A percentile compares a stretch with the other conserved stretches of the same genome.
phyloP scores from a whole-genome alignment of 2,113 vertebrate genomes.

The Vulpes ferrilata region DNA sequence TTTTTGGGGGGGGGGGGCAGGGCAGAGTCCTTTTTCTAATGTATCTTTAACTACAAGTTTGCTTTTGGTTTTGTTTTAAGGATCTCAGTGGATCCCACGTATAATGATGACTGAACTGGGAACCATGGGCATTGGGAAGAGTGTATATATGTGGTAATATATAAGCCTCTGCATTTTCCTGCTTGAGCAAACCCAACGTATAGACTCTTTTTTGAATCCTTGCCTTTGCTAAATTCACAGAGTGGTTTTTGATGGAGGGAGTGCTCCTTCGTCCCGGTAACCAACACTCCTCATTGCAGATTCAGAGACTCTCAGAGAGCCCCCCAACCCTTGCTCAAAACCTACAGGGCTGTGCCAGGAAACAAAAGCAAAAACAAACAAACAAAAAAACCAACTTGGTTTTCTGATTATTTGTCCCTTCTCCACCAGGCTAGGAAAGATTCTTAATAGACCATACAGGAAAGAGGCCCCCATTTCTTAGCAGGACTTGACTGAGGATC shows the following conservation, averaged over 20 bases:
- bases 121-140: accelerated
- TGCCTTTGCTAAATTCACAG: neutral
- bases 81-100: too few relatives aligned
- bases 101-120: neutral
- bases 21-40: neutral
- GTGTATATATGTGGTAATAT: accelerated
- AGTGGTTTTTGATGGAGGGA: neutral
- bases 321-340: constrained; percentile 9
- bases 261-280: neutral
- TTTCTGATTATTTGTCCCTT: constrained; percentile 37
- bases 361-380: neutral
- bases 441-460: constrained; percentile 66
- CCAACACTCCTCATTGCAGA: neutral
- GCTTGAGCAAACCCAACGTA: neutral
- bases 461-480: constrained; percentile 62
- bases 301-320: neutral
- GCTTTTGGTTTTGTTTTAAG: neutral
- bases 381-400: constrained; percentile 50
- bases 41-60: neutral
- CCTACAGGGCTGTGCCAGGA: constrained; percentile 23
- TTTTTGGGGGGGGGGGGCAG: neutral
- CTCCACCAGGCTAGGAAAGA: neutral
- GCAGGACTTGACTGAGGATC: constrained; percentile 68
- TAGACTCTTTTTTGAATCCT: neutral
- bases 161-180: neutral